phyloP scores from a whole-genome alignment of 2,113 vertebrate species.

The Indicator indicator region DNA sequence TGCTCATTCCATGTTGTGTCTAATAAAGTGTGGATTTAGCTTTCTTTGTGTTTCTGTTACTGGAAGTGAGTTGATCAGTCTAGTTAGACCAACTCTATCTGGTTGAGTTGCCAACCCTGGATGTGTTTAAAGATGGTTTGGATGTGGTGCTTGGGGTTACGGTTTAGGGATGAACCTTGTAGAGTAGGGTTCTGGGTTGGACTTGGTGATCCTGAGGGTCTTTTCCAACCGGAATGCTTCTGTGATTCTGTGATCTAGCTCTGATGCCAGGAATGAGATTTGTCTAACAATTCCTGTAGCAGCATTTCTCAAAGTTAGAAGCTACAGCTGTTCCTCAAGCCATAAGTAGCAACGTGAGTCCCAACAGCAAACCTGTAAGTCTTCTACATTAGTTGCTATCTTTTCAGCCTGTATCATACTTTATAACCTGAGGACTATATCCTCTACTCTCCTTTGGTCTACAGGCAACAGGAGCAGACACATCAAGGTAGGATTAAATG shows the following conservation, averaged over 20 bases:
- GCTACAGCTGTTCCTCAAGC: not conserved
- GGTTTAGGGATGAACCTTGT: too few relatives aligned
- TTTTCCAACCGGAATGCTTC: too few relatives aligned
- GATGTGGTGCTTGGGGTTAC: too few relatives aligned
- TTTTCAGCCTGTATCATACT: not conserved
- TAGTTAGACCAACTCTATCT: not conserved
- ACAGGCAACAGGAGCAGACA: not conserved
- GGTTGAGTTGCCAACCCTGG: too few relatives aligned
- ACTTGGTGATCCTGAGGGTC: too few relatives aligned
- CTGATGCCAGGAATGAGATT: not conserved
- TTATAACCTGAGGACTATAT: not conserved
- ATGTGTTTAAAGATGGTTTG: too few relatives aligned
- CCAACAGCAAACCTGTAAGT: not conserved
- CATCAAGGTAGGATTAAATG: not conserved
- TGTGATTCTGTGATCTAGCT: not conserved
- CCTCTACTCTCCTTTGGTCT: not conserved
- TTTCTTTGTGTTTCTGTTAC: slow-evolving; percentile 27
- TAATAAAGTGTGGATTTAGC: slow-evolving; percentile 8
- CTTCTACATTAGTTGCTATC: not conserved
- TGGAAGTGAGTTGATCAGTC: not conserved
- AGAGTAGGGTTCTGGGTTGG: too few relatives aligned
- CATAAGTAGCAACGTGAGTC: not conserved
- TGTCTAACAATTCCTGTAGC: not conserved
- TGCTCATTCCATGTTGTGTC: slow-evolving; percentile 42
- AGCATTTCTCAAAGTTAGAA: not conserved